Conservation (phyloP, 2,888 invertebrate genomes). For the Sympetrum striolatum region DNA sequence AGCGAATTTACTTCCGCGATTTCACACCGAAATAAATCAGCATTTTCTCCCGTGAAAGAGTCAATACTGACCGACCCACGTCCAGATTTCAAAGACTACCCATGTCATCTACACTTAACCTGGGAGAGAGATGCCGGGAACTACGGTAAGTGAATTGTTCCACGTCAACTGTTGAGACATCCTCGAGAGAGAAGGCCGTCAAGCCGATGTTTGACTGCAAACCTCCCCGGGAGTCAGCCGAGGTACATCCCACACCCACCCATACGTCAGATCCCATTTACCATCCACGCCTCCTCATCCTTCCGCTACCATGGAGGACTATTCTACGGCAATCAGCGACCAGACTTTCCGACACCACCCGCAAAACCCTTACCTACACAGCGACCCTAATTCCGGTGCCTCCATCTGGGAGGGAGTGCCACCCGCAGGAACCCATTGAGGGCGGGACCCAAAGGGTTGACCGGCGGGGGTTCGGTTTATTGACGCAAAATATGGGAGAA, state of each 20-base stretch:
- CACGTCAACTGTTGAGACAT: background rate
- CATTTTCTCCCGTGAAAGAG: no score
- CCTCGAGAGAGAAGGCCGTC: background rate
- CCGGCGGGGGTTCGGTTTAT: slow-evolving; percentile 8
- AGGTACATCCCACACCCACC: background rate
- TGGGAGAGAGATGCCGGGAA: background rate
- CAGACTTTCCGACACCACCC: background rate
- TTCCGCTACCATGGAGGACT: background rate
- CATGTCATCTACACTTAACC: no score
- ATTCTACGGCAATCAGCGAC: background rate
- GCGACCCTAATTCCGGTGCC: background rate
- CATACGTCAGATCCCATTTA: background rate
- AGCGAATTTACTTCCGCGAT: no score
- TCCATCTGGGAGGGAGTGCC: background rate
- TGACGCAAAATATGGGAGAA: background rate
- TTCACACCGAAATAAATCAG: no score
- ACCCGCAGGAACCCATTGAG: background rate
- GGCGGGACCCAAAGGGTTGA: slow-evolving; percentile 22
- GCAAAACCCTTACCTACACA: background rate
- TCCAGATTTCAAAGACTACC: no score
- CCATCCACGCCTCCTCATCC: background rate
- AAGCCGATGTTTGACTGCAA: background rate
- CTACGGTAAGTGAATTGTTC: background rate
- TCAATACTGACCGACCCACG: no score
- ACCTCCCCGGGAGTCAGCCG: background rate